Conservation (phyloP, 2,888 invertebrate species). For the Oligia fasciuncula region DNA sequence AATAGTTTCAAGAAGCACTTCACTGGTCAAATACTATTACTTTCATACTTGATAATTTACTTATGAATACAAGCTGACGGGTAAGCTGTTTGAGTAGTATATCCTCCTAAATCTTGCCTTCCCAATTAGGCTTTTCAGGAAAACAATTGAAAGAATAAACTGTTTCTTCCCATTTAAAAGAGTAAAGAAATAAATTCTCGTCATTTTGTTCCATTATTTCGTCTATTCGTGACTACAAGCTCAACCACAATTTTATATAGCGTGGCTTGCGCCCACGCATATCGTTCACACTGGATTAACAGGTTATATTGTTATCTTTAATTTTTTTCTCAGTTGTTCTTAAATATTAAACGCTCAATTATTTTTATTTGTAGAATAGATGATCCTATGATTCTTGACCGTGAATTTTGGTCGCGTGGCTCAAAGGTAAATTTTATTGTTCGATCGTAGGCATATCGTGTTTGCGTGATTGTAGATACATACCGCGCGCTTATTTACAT, state of each 20-base stretch:
- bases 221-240: constrained; percentile 75
- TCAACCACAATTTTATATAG: constrained; percentile 75
- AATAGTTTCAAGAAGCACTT: not conserved
- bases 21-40: not conserved
- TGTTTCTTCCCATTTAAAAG: not conserved
- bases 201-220: constrained; percentile 77
- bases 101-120: not conserved
- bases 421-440: constrained; percentile 50
- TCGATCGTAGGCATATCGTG: constrained; percentile 43
- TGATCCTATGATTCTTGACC: constrained; percentile 49
- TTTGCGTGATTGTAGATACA: constrained; percentile 53
- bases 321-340: constrained; percentile 64
- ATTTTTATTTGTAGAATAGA: constrained; percentile 62
- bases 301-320: constrained; percentile 68
- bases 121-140: not conserved
- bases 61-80: not conserved
- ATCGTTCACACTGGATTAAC: constrained; percentile 75
- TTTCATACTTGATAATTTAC: not conserved
- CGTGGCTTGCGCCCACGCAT: constrained; percentile 80
- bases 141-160: not conserved
- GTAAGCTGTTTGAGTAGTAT: not conserved
- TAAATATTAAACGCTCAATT: constrained; percentile 67
- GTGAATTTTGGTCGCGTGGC: constrained; percentile 67
- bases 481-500: constrained; percentile 46
- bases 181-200: not conserved